Base-by-base conservation (phyloP, 1,140 invertebrate genomes). In the Cotesia typhae region DNA sequence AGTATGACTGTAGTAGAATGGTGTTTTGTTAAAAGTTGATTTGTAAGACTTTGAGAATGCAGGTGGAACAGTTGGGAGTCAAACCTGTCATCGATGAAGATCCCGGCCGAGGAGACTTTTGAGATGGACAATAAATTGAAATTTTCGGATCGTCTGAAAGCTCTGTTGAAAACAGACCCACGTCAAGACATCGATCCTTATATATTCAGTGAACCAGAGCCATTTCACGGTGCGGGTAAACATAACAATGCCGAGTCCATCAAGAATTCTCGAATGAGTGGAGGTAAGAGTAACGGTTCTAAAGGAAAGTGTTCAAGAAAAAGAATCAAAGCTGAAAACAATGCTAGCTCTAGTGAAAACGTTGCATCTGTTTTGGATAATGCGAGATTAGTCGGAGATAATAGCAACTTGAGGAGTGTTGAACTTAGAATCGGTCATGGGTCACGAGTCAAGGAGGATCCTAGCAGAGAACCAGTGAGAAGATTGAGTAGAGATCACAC, bases 191-290 rank as follows among this genome's bases (percentile, higher is more conserved):
- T 82, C 14, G 90, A 91, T 84, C 90, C 90, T 1, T 90, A 91
- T 76, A 87, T 90, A 41, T 91, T 91, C 78, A 87, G 89, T 74
- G 89, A 90, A 74, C 84, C 87, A 4, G 86, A 87, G 67, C 83
- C 86, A 47, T 80, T 86, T 57, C 61, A 74, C 47, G 71, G 78
- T 51, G 73, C 71, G 6, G 79, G 81, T 17, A 85, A 83, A 75
- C 83, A 80, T 65, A 47, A 47, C 5, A 47, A 47, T 47, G 35
- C 80, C 51, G 74, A 80, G 51, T 75, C 75, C 5, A 64, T 79
- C 4, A 81, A 78, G 67, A 84, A 78, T 79, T 66, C 81, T 10
- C 82, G 77, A 77, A 79, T 37, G 69, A 78, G 35, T 79, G 65
- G 63, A 69, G 10, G 41, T 47, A 72, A 78, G 81, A 85, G 79